These are phyloP conservation scores for Salmo trutta DNA, from an alignment of 2,797 vertebrate genomes.

Conservation along the genomic window DNA sequence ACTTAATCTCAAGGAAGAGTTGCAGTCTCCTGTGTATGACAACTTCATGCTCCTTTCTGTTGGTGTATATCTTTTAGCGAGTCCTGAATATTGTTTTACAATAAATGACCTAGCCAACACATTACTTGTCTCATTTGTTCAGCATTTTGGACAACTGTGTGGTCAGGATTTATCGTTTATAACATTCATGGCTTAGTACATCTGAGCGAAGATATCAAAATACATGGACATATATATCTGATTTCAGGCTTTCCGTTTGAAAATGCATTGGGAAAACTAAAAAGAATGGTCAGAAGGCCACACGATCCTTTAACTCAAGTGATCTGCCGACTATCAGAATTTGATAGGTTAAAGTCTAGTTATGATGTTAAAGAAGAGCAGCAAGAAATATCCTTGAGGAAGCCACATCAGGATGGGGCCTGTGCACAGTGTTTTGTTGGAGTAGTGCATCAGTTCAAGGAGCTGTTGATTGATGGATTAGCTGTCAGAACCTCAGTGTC, in stretches of 20 bases:
- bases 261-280: constrained; percentile 1
- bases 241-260: constrained; percentile 17
- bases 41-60: constrained; percentile 19
- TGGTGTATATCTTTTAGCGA: neutral
- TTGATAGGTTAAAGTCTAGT: too few species aligned
- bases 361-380: too few species aligned
- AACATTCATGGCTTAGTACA: constrained; percentile 28
- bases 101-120: constrained; percentile 13
- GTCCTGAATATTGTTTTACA: neutral
- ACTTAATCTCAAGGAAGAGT: neutral
- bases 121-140: constrained; percentile 15
- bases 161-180: constrained; percentile 19
- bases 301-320: too few species aligned
- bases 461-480: too few species aligned
- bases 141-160: constrained; percentile 26
- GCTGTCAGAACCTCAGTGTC: too few species aligned
- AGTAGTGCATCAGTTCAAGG: too few species aligned
- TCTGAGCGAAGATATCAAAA: constrained; percentile 30
- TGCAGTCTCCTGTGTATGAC: constrained; percentile 11
- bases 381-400: too few species aligned
- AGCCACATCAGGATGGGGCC: too few species aligned
- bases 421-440: too few species aligned
- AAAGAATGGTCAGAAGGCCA: neutral
- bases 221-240: constrained; percentile 21
- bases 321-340: too few species aligned